Evolutionary conservation across 2,888 invertebrate species (phyloP), one percentile per base, ranked within the genome.

Genomic region (Pristionchus exspectatus): DNA sequence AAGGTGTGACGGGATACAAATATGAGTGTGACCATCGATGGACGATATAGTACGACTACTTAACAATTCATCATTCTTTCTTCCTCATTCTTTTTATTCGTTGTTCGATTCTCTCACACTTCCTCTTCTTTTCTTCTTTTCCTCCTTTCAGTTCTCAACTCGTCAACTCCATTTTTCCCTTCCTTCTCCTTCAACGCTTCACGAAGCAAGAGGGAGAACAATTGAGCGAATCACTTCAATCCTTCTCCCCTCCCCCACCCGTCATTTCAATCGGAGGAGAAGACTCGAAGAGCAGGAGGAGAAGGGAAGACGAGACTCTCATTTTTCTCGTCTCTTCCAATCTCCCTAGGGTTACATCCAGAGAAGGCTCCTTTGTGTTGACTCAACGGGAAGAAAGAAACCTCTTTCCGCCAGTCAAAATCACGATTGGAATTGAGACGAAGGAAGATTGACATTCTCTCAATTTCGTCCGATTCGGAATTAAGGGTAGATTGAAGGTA

Each of bases 321-420:
- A 59, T 59, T 85, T 59, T 85, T 85, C 84, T 84, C 84, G 33
- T 30, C 59, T 85, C 84, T 27, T 85, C 59, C 84, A 85, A 85
- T 81, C 84, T 85, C 84, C 59, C 56, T 27, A 18, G 84, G 84
- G 84, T 85, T 85, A 85, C 81, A 81, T 81, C 81, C 27, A 50
- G 81, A 44, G 44, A 3, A n/a, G 16, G 4, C 50, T 59, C 56
- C 59, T 59, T 59, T 50, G 38, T 59, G 56, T 84, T 84, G 84
- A 56, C 56, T 84, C 84, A 56, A 54, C 83, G 50, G 56, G n/a
- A 81, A 81, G 50, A 54, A 77, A 9, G 50, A 50, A 81, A 81
- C 81, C 81, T 50, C n/a, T 81, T 81, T 81, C 50, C 27, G 21
- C 50, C 81, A 50, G 50, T 81, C n/a, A 63, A n/a, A 50, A 33